Conservation (phyloP, 2,888 invertebrate species). For the Tromatobia lineatoria region DNA sequence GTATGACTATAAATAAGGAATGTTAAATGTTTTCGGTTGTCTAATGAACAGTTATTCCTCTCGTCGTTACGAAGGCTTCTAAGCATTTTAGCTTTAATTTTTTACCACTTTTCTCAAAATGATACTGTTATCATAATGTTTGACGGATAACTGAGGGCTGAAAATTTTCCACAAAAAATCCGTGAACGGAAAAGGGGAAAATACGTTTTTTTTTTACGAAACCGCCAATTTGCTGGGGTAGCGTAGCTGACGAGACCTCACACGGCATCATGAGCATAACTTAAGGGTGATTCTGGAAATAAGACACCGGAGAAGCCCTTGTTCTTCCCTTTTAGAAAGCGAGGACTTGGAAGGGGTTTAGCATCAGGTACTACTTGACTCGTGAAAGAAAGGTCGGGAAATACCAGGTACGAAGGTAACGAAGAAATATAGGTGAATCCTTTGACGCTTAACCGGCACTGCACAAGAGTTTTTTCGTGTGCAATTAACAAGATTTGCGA, state of each 20-base stretch:
- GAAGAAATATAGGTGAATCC: conserved; percentile 41
- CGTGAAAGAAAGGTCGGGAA: conserved; percentile 24
- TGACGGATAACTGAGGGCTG: too few species aligned
- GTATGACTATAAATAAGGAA: too few species aligned
- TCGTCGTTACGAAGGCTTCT: too few species aligned
- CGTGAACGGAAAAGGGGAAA: too few species aligned
- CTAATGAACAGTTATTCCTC: too few species aligned
- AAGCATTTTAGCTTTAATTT: too few species aligned
- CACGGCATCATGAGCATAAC: conserved; percentile 62
- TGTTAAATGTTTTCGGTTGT: too few species aligned
- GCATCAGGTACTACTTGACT: conserved; percentile 40
- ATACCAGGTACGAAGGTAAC: conserved; percentile 48
- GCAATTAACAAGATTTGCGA: neutral
- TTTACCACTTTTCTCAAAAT: too few species aligned
- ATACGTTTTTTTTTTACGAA: conserved; percentile 33
- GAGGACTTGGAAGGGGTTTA: neutral
- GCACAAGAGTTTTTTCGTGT: neutral
- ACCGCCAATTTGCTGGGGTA: conserved; percentile 68
- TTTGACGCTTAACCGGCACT: neutral
- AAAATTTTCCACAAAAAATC: too few species aligned
- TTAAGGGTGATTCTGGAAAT: conserved; percentile 67
- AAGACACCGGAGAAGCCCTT: conserved; percentile 50
- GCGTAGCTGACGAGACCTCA: conserved; percentile 27
- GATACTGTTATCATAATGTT: too few species aligned
- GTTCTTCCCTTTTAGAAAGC: conserved; percentile 28